phyloP scores from a whole-genome alignment of 2,113 vertebrate species.

The Cynopterus brachyotis region DNA sequence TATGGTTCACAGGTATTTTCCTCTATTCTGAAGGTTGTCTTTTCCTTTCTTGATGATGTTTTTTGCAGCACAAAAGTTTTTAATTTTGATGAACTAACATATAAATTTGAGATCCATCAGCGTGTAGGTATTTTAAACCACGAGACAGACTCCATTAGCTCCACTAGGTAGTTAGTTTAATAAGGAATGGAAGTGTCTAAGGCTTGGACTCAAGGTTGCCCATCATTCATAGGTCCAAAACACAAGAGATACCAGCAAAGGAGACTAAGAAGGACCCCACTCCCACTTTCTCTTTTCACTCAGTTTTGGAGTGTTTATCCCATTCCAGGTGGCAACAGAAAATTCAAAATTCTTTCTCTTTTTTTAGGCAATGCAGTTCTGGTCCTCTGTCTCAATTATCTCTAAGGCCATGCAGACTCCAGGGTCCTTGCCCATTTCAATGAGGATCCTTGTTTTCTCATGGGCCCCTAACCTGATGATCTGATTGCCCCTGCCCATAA shows the following conservation, averaged over 20 bases:
- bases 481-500: neutral
- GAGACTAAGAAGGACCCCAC: too few relatives aligned
- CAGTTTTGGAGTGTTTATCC: neutral
- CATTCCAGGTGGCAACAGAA: neutral
- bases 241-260: neutral
- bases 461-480: neutral
- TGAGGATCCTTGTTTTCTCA: neutral
- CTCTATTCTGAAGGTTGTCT: neutral
- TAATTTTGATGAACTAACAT: neutral
- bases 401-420: neutral
- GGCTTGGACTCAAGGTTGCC: neutral
- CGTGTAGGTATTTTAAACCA: neutral
- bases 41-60: neutral
- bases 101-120: neutral
- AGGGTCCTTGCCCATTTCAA: neutral
- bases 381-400: neutral
- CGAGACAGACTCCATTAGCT: neutral
- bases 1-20: neutral
- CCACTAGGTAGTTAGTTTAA: neutral
- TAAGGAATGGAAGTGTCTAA: neutral
- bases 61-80: constrained; percentile 3
- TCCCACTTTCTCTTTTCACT: neutral
- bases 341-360: neutral
- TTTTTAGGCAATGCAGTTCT: neutral
- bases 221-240: neutral